Percentiles rank a stretch among this genome's conserved stretches.
phyloP scores from a whole-genome alignment of 2,797 vertebrate genomes.

The Halcyon chelicuti region DNA sequence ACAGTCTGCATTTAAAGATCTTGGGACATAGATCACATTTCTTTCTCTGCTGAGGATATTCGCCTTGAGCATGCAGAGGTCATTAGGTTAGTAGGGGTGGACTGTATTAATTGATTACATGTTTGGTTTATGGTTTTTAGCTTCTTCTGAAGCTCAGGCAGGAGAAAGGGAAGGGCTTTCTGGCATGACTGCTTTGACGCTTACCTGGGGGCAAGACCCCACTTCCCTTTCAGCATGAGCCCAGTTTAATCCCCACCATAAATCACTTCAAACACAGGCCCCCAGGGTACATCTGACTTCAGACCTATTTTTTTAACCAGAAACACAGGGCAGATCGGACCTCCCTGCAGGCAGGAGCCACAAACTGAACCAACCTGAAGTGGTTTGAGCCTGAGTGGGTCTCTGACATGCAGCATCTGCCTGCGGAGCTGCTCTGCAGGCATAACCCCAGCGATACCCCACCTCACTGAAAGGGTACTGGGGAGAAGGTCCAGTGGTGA shows the following conservation, averaged over 20 bases:
- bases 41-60: background rate
- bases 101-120: background rate
- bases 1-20: background rate
- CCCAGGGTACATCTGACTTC: background rate
- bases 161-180: background rate
- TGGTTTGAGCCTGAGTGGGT: background rate
- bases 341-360: background rate
- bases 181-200: rapidly evolving
- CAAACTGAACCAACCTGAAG: rapidly evolving
- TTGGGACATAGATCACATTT: rapidly evolving
- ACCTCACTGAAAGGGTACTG: rapidly evolving
- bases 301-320: background rate
- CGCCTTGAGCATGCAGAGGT: background rate
- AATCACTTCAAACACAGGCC: background rate
- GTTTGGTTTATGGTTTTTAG: background rate
- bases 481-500: rapidly evolving
- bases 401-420: rapidly evolving
- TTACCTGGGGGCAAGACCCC: rapidly evolving
- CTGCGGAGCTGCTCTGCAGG: rapidly evolving
- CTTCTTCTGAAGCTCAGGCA: background rate
- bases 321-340: rapidly evolving
- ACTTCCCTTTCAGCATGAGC: rapidly evolving
- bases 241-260: background rate
- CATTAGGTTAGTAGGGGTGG: background rate
- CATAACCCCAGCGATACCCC: rapidly evolving